These are phyloP conservation scores for Diachasmimorpha longicaudata DNA, from an alignment of 1,140 invertebrate genomes.

Conservation along the genomic window DNA sequence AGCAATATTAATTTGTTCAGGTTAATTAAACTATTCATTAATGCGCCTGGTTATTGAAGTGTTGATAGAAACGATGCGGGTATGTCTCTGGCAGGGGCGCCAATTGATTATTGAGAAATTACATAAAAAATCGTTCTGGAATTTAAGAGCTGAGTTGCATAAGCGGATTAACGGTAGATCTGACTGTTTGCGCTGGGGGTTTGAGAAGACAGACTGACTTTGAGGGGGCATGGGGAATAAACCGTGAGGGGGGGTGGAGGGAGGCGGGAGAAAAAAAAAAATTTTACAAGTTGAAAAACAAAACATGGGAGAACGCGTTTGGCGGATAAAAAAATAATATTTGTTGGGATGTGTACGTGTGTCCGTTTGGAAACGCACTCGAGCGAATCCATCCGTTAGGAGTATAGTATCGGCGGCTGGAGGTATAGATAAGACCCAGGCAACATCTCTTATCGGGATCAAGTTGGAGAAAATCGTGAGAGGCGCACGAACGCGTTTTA, in stretches of 20 bases:
- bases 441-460: slow-evolving; percentile 14
- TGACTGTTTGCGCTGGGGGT: background rate
- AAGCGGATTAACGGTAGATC: slow-evolving; percentile 18
- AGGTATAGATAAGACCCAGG: slow-evolving; percentile 8
- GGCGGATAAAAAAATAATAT: background rate
- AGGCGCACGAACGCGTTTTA: background rate
- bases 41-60: background rate
- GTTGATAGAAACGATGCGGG: background rate
- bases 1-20: background rate
- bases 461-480: slow-evolving; percentile 17
- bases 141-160: background rate
- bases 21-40: background rate
- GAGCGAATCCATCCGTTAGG: slow-evolving; percentile 30
- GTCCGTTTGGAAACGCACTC: slow-evolving; percentile 29
- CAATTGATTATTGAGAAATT: background rate
- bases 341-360: background rate
- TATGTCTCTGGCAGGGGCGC: background rate
- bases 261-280: background rate
- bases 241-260: background rate
- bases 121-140: background rate
- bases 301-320: background rate
- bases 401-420: slow-evolving; percentile 7
- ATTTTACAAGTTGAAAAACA: background rate
- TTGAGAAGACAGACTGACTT: background rate
- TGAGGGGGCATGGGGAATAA: background rate